These are phyloP conservation scores for Gryon sp. DNA, from an alignment of 1,140 invertebrate genomes.

Conservation along the genomic window DNA sequence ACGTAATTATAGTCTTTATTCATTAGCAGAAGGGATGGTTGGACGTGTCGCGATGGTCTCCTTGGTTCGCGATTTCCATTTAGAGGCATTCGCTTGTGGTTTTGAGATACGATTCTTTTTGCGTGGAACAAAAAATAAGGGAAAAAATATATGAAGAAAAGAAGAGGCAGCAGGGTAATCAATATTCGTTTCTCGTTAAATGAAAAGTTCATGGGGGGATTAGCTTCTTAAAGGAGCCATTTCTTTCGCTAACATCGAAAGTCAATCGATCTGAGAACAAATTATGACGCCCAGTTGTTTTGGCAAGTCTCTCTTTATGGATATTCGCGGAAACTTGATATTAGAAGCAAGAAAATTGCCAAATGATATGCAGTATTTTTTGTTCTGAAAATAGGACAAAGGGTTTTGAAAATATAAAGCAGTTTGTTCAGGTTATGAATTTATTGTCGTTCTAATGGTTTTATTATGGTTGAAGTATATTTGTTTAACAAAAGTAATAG, in stretches of 20 bases:
- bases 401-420: too few species aligned
- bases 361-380: too few species aligned
- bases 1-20: slow-evolving; percentile 81
- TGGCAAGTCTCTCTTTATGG: too few species aligned
- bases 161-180: slow-evolving; percentile 60
- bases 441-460: too few species aligned
- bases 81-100: slow-evolving; percentile 76
- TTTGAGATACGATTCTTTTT: slow-evolving; percentile 78
- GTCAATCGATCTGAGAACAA: slow-evolving; percentile 57
- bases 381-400: too few species aligned
- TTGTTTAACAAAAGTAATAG: too few species aligned
- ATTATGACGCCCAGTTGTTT: slow-evolving; percentile 32
- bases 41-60: slow-evolving; percentile 57
- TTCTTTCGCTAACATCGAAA: slow-evolving; percentile 39
- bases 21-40: slow-evolving; percentile 71
- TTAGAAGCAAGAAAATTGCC: too few species aligned
- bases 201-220: slow-evolving; percentile 61
- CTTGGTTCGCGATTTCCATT: slow-evolving; percentile 75
- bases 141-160: too few species aligned
- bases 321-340: too few species aligned
- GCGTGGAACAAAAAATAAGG: too few species aligned
- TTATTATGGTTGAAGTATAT: too few species aligned
- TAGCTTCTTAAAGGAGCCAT: slow-evolving; percentile 47
- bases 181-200: slow-evolving; percentile 67
- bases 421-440: too few species aligned